Conservation (phyloP, 2,797 vertebrate genomes). For the Taenioides sp. region DNA sequence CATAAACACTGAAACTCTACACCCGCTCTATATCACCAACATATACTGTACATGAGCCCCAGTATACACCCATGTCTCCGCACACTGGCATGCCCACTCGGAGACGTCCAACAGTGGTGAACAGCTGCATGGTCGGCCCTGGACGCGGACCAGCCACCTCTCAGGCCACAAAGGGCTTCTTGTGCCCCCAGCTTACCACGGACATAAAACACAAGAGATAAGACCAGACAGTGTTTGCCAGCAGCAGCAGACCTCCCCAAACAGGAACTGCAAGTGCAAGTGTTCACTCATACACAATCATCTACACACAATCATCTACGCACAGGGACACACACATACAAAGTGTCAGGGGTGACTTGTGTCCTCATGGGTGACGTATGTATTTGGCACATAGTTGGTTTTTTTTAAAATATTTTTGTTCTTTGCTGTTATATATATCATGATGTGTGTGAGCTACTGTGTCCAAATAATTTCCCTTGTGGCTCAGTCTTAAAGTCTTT, state of each 20-base stretch:
- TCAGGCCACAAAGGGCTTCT: conserved; percentile 78
- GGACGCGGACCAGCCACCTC: conserved; percentile 76
- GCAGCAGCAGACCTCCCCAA: conserved; percentile 62
- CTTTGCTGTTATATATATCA: too few species aligned
- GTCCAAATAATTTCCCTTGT: too few species aligned
- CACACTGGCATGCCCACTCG: conserved; percentile 40
- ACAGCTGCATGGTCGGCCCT: conserved; percentile 78
- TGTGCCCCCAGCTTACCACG: conserved; percentile 70
- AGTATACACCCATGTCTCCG: conserved; percentile 28
- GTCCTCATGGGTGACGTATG: neutral
- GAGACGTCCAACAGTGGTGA: conserved; percentile 75
- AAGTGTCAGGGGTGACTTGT: neutral
- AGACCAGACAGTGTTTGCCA: conserved; percentile 74
- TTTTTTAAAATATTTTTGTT: too few species aligned
- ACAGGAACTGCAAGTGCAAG: conserved; percentile 74
- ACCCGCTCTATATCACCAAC: conserved; percentile 1
- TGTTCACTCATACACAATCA: conserved; percentile 48
- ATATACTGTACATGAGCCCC: conserved; percentile 17
- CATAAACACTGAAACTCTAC: conserved; percentile 12
- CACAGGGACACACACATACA: conserved; percentile 25
- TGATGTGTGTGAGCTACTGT: too few species aligned
- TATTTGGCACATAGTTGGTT: neutral
- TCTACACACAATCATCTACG: conserved; percentile 26
- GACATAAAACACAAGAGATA: conserved; percentile 79
- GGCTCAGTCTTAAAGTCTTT: too few species aligned